Percentiles rank a stretch among this genome's conserved stretches.
These are phyloP conservation scores for Xanthia icteritia DNA, from an alignment of 2,888 invertebrate species.

Conservation along the genomic window DNA sequence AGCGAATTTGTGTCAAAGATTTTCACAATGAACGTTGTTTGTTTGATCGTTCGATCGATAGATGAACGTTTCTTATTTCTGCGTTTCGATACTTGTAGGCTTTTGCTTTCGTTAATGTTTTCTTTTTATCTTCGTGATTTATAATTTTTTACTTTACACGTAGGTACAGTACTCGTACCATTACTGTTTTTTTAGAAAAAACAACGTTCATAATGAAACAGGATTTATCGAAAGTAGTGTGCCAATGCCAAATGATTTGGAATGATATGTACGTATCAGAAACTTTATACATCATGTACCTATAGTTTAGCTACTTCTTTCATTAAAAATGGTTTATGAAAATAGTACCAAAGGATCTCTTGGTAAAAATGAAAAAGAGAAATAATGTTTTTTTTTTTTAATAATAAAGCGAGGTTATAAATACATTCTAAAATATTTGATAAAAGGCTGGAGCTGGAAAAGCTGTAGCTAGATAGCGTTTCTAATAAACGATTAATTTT, in stretches of 20 bases:
- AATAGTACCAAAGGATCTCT: conserved; percentile 52
- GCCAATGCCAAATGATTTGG: conserved; percentile 31
- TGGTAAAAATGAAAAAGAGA: conserved; percentile 41
- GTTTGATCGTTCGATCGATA: too few species aligned
- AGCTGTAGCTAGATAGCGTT: neutral
- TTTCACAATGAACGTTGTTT: conserved; percentile 1
- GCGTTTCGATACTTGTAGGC: neutral
- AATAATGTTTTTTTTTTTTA: neutral
- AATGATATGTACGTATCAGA: conserved; percentile 60
- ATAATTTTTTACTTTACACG: neutral
- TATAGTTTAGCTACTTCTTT: conserved; percentile 33
- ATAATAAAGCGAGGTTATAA: neutral
- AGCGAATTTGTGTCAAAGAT: neutral
- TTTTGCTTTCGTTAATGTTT: neutral
- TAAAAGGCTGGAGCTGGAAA: neutral
- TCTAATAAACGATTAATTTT: neutral
- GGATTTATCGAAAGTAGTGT: conserved; percentile 13
- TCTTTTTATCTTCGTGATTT: too few species aligned
- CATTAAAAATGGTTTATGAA: conserved; percentile 55
- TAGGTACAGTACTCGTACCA: neutral
- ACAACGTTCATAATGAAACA: conserved; percentile 15
- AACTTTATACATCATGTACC: conserved; percentile 12
- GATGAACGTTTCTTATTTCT: neutral
- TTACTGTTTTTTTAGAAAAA: neutral
- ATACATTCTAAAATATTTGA: neutral